Percentiles rank a stretch among this genome's conserved stretches.
phyloP scores from a whole-genome alignment of 2,797 vertebrate species.

The Hydrocynus forskahlii region DNA sequence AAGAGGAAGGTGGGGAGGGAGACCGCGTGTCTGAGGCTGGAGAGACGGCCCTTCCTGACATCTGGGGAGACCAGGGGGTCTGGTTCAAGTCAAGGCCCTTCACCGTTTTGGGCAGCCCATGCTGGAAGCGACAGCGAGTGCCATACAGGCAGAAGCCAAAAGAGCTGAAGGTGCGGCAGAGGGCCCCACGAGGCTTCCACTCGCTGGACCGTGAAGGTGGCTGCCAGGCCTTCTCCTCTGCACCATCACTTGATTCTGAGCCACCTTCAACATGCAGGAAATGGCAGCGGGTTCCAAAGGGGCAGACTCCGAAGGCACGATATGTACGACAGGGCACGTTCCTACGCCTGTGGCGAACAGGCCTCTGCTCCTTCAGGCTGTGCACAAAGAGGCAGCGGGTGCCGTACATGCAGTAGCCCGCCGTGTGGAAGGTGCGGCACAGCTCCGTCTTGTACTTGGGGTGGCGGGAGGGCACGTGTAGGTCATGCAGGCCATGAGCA shows the following conservation, averaged over 20 bases:
- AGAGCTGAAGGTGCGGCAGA: conserved; percentile 77
- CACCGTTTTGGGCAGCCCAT: conserved; percentile 71
- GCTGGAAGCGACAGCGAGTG: conserved; percentile 80
- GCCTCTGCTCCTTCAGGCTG: conserved; percentile 73
- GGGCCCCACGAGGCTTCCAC: conserved; percentile 67
- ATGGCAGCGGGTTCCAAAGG: conserved; percentile 78
- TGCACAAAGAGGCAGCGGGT: conserved; percentile 82
- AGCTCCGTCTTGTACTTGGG: conserved; percentile 84
- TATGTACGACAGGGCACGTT: conserved; percentile 74
- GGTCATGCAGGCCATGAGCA: conserved; percentile 80
- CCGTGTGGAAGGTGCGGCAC: conserved; percentile 77
- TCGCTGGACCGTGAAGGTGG: conserved; percentile 53
- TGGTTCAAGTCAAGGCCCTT: conserved; percentile 18
- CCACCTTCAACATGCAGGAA: conserved; percentile 69
- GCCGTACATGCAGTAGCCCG: conserved; percentile 78
- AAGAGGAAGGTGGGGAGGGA: conserved; percentile 54
- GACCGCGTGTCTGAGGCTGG: conserved; percentile 62
- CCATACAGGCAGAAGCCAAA: conserved; percentile 82
- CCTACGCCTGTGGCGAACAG: conserved; percentile 56
- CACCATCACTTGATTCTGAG: conserved; percentile 15
- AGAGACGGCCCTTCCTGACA: conserved; percentile 43
- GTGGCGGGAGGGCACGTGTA: conserved; percentile 79
- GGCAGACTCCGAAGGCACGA: conserved; percentile 73
- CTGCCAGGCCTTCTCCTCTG: conserved; percentile 40
- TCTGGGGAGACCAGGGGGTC: conserved; percentile 15